Conservation (phyloP, 2,797 vertebrate species). For the Tangara arthus region DNA sequence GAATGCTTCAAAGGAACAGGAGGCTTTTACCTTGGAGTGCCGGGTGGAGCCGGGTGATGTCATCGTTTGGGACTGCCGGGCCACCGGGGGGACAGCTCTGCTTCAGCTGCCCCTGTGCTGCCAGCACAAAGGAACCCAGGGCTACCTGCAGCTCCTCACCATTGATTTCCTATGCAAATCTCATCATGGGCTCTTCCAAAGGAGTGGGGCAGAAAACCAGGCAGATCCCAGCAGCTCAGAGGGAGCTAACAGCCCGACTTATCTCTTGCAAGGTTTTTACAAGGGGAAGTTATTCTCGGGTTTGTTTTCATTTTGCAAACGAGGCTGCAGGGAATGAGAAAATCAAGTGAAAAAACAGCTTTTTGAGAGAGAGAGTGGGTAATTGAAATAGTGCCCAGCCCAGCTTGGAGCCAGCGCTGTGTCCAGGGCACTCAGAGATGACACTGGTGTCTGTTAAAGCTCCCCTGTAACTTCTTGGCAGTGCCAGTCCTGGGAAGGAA, state of each 20-base stretch:
- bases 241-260: not conserved
- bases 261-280: not conserved
- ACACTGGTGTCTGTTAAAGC: not conserved
- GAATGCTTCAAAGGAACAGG: not conserved
- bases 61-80: not conserved
- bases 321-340: not conserved
- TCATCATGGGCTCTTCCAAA: not conserved
- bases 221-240: not conserved
- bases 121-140: not conserved
- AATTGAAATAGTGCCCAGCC: not conserved
- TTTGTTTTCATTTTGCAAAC: not conserved
- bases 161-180: slow-evolving; percentile 11
- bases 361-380: accelerated
- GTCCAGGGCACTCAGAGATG: not conserved
- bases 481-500: not conserved
- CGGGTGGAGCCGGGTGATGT: not conserved
- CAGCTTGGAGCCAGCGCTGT: not conserved
- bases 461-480: not conserved
- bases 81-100: not conserved
- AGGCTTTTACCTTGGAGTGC: not conserved
- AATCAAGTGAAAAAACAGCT: not conserved
- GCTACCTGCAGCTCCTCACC: not conserved
- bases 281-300: not conserved
- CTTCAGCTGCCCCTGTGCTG: not conserved
- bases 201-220: not conserved